These are phyloP conservation scores for Portunus trituberculatus DNA, from an alignment of 1,140 invertebrate genomes.

Conservation along the genomic window DNA sequence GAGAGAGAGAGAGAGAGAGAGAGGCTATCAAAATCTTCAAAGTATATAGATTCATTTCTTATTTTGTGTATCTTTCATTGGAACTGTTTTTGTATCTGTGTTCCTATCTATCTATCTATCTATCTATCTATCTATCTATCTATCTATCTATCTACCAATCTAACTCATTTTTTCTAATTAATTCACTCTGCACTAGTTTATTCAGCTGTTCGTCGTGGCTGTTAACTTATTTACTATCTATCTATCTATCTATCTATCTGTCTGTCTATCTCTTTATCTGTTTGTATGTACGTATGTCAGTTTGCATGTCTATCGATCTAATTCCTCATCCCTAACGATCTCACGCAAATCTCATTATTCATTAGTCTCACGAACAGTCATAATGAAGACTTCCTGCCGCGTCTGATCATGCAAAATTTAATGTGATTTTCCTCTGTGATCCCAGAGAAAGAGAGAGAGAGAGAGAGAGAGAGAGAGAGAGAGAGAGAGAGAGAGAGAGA, in stretches of 20 bases:
- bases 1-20: too few species aligned
- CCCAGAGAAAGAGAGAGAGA: too few species aligned
- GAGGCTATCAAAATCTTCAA: too few species aligned
- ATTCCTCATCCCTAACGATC: background rate
- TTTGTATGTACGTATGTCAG: background rate
- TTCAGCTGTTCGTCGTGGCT: background rate
- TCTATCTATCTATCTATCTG: background rate
- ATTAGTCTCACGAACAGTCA: background rate
- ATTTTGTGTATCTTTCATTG: background rate
- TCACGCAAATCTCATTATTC: background rate
- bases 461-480: constrained; percentile 24
- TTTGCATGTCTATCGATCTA: background rate
- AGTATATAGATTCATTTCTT: background rate
- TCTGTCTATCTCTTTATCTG: background rate
- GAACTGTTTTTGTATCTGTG: background rate
- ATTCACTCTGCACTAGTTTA: background rate
- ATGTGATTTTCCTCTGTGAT: background rate
- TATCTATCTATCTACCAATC: background rate
- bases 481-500: constrained; percentile 48
- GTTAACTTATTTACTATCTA: background rate
- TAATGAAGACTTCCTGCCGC: background rate
- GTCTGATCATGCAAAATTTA: background rate
- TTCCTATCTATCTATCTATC: background rate
- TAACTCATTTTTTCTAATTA: background rate
- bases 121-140: background rate